Evolutionary conservation across 2,888 invertebrate species (phyloP), one percentile per base, ranked within the genome.

Genomic region (Tenthredo distinguenda): DNA sequence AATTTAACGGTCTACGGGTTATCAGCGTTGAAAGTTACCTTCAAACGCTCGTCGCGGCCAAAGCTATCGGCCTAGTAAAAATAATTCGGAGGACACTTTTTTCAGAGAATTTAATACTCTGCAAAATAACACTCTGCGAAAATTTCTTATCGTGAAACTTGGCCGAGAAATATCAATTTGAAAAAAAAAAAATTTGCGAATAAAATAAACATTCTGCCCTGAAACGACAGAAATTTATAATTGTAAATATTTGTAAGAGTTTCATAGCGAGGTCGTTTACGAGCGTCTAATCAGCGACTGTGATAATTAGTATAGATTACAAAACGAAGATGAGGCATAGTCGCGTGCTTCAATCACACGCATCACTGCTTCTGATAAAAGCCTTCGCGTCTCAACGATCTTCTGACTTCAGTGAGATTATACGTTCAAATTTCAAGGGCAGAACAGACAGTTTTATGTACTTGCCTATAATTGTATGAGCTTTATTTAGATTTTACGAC

Each of bases 401-500:
- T 62, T 26, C 10, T 12, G 2, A 72, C 3, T 18, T 40, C 71
- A 7, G 15, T 71, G 10, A 71, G n/a, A 40, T n/a, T 71, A n/a
- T 50, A 50, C 18, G 34, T 71, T 34, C 2, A 34, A 71, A n/a
- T n/a, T 72, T 72, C 71, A 72, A 72, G 71, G 71, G 71, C 71
- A 37, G 40, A 37, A 37, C 71, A 34, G 37, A n/a, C 18, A 7
- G 71, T 40, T 37, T 26, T 26, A 62, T 40, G 37, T 71, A 37
- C 18, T 18, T 71, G 15, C n/a, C 71, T 62, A 26, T 21, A 18
- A n/a, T 55, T 55, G n/a, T 55, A 55, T 55, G 62, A 40, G 71
- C 2, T 72, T 72, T 34, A 72, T 72, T 72, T 40, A 72, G 71
- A 72, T 40, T 72, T 72, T 40, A 71, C 71, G 37, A 71, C 37